Base-by-base conservation (phyloP, 2,888 invertebrate species). In the Muscina levida region DNA sequence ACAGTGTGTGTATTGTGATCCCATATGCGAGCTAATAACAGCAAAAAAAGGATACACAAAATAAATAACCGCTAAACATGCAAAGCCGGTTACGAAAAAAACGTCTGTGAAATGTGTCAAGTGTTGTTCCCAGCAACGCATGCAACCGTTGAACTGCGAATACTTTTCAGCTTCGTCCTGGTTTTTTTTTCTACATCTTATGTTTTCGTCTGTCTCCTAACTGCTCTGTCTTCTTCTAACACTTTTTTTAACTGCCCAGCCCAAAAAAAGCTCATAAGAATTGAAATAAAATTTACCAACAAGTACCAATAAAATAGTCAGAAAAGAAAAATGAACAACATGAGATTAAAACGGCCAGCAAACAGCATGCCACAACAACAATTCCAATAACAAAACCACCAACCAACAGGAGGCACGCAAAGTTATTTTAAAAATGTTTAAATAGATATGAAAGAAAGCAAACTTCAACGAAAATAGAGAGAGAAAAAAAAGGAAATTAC, bases 401-500 rank as follows among this genome's bases (percentile, higher is more conserved):
- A 73, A 51, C 44, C 79, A 57, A 59, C 59, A 59, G 59, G 39
- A 39, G 51, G 26, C 79, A 79, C 71, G 66, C 75, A 79, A 79
- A 79, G 42, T 66, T 71, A 44, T 68, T 68, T 44, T 68, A 72
- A 68, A 72, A 46, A 77, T 53, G 62, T 37, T 70, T 6, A 57
- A 57, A 66, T 74, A 74, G 66, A 57, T 70, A 74, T 53, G 39
- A 77, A 77, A 44, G 31, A 31, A 31, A 31, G 31, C 31, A 68
- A 59, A n/a, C n/a, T n/a, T n/a, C 17, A 59, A 59, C 31, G 31
- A 37, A 57, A 57, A 26, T 15, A 59, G 59, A 77, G 56, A 72
- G 72, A n/a, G n/a, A n/a, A 67, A 67, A 73, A 46, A n/a, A 26
- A 59, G 68, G 65, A 71, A 79, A 79, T 66, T 71, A 71, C 71